Percentiles rank a stretch among this genome's conserved stretches.
These are phyloP conservation scores for Piaya cayana DNA, from an alignment of 2,113 vertebrate species.

Conservation along the genomic window DNA sequence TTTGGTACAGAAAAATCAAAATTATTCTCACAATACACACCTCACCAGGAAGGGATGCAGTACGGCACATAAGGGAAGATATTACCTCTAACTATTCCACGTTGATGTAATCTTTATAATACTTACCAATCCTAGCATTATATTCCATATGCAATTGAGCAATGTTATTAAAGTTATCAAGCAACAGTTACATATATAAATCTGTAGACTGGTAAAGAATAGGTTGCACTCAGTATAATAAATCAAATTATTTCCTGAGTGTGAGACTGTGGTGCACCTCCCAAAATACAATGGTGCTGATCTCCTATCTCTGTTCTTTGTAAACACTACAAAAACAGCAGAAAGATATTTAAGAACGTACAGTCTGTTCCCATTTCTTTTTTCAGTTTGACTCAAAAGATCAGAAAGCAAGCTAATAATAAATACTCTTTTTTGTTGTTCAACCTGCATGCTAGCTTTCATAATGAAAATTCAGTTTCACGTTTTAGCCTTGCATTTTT, in stretches of 20 bases:
- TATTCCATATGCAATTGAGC: background rate
- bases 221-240: background rate
- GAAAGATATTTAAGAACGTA: background rate
- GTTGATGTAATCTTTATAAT: background rate
- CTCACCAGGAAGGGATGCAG: background rate
- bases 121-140: background rate
- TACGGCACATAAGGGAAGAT: background rate
- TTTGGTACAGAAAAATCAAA: background rate
- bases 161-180: background rate
- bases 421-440: background rate
- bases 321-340: background rate
- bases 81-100: background rate
- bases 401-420: background rate
- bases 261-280: background rate
- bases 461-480: background rate
- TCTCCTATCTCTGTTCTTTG: background rate
- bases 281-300: background rate
- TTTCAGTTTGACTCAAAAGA: background rate
- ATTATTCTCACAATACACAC: background rate
- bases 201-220: background rate
- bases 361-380: background rate
- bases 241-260: background rate
- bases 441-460: background rate
- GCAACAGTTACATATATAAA: background rate
- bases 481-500: background rate